Evolutionary conservation across 2,888 invertebrate species (phyloP).

Genomic region (Lissocephala sabroskyi): DNA sequence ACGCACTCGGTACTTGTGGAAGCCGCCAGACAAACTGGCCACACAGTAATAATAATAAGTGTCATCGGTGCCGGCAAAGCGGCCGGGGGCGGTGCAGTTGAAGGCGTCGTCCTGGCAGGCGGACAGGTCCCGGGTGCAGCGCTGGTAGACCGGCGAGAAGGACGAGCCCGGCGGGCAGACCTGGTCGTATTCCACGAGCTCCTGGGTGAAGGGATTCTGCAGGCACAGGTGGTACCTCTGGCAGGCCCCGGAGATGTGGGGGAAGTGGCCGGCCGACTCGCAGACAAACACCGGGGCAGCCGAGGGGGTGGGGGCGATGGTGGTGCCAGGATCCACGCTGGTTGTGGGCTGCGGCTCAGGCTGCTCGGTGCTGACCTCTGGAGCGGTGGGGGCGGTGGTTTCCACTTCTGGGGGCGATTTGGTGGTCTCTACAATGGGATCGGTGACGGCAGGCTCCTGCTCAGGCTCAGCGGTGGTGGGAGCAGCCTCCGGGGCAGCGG

Average conservation of each 20-base stretch:
- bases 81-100: constrained; percentile 38
- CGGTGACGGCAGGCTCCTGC: neutral
- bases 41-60: constrained; percentile 53
- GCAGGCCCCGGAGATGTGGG: constrained; percentile 38
- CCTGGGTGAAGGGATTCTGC: constrained; percentile 9
- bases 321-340: constrained; percentile 1
- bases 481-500: neutral
- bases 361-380: neutral
- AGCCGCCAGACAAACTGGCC: constrained; percentile 35
- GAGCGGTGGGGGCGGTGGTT: neutral
- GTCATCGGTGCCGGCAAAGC: constrained; percentile 36
- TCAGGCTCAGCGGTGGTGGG: no score
- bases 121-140: constrained; percentile 52
- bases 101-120: constrained; percentile 34
- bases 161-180: constrained; percentile 35
- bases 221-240: constrained; percentile 45
- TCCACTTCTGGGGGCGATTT: neutral
- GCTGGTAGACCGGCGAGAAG: constrained; percentile 36
- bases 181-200: constrained; percentile 21
- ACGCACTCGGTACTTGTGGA: constrained; percentile 51
- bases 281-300: constrained; percentile 34
- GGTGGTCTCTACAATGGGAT: neutral
- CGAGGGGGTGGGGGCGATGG: constrained; percentile 28
- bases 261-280: constrained; percentile 28
- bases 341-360: neutral